phyloP scores from a whole-genome alignment of 2,888 invertebrate species.

The Heteromurus nitidus region DNA sequence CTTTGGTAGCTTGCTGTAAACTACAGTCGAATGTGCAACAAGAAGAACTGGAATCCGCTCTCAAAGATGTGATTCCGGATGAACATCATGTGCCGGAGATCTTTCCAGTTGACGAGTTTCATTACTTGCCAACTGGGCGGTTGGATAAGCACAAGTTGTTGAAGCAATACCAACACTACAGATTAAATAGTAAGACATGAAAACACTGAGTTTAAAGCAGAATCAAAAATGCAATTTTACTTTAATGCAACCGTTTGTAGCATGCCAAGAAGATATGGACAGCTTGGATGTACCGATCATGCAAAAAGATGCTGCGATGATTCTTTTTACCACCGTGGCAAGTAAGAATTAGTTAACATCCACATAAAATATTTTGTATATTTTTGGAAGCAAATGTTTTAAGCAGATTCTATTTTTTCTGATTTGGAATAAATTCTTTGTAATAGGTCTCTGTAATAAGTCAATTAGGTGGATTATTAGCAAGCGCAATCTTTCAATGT shows the following conservation, averaged over 20 bases:
- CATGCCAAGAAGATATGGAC: conserved; percentile 58
- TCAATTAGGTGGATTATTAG: too few relatives aligned
- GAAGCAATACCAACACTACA: conserved; percentile 37
- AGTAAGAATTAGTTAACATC: too few relatives aligned
- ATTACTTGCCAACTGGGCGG: conserved; percentile 57
- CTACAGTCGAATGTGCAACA: conserved; percentile 14
- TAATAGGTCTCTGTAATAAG: too few relatives aligned
- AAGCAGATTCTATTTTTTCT: not conserved
- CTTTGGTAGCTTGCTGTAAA: conserved; percentile 54
- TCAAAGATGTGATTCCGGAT: conserved; percentile 12
- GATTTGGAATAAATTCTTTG: conserved; percentile 76
- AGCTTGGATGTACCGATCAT: conserved; percentile 3
- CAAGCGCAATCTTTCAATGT: conserved; percentile 83
- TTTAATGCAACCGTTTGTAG: not conserved
- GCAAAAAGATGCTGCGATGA: conserved; percentile 53
- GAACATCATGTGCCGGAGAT: conserved; percentile 32
- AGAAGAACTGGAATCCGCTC: conserved; percentile 12
- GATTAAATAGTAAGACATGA: conserved; percentile 34
- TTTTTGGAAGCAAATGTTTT: too few relatives aligned
- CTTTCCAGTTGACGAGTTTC: conserved; percentile 53
- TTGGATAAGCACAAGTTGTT: conserved; percentile 62
- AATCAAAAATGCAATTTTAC: not conserved
- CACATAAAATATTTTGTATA: too few relatives aligned
- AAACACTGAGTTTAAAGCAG: not conserved
- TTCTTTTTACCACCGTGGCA: conserved; percentile 47